Base-by-base conservation (phyloP, 2,797 vertebrate genomes). In the Aplochiton taeniatus region DNA sequence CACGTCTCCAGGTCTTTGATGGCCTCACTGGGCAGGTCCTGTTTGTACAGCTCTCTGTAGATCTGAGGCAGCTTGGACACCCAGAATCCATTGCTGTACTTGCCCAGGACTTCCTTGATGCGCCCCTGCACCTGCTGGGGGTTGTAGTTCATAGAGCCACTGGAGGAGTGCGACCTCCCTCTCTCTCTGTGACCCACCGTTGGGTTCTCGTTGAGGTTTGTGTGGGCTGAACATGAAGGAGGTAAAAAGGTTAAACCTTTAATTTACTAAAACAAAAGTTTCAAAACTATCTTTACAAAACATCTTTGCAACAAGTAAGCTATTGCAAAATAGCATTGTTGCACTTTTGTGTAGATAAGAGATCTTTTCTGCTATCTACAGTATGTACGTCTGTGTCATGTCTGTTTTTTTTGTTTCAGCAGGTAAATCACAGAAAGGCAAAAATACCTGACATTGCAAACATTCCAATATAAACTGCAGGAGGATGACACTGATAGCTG, bases 51-150 rank as follows among this genome's bases (percentile, higher is more conserved):
- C 66, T 97, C 95, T 85, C 70, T 90, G 88, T 99, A 99, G 73
- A 98, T 86, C 68, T 94, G 94, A 57, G 94, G 94, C 80, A 98
- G 88, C 84, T 96, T 98, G 1, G 96, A 97, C 63, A 97, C 77
- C 93, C 94, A 96, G 86, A 98, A 92, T n/a, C 98, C 98, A 69
- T 93, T 95, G 77, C 88, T 94, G 87, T 94, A 94, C 80, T 94
- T 96, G 73, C 61, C 90, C 73, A 98, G 80, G 72, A 98, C 93
- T 72, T 97, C 95, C 78, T 88, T 93, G 83, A 98, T 88, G 70
- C 88, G 94, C 54, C 82, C 91, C 86, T 98, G 96, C 83, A 98
- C 89, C 82, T 95, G 90, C 84, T 75, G 87, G 60, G 91, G 72
- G 77, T 87, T 85, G 66, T 90, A 87, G 13, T 53, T 66, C 0